Conservation (phyloP, 2,113 vertebrate genomes). For the Microcebus lehilahytsara region DNA sequence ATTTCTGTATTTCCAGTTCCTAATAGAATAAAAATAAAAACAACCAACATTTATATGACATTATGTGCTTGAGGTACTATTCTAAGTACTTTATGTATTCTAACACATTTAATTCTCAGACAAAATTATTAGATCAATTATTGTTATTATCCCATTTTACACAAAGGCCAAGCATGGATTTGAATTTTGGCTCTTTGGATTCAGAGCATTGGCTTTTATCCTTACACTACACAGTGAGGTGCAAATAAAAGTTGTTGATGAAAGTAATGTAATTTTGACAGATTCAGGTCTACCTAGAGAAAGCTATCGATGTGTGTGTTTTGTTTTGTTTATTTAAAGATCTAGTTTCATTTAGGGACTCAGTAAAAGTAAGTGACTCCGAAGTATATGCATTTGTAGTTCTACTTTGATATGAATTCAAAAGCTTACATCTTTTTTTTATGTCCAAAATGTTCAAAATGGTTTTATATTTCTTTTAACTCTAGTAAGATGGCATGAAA, state of each 20-base stretch:
- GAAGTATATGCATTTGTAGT: background rate
- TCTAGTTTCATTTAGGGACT: background rate
- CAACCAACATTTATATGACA: background rate
- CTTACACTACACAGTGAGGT: background rate
- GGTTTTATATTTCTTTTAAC: constrained; percentile 29
- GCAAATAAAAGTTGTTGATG: background rate
- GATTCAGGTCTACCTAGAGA: background rate
- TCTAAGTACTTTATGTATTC: background rate
- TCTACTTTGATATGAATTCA: background rate
- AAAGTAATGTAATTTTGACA: background rate
- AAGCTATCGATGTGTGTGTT: background rate
- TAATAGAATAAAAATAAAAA: constrained; percentile 15
- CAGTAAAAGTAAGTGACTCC: background rate
- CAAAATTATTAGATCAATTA: background rate
- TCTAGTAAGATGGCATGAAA: background rate
- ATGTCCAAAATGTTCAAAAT: background rate
- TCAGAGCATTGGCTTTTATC: background rate
- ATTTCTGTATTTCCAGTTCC: background rate
- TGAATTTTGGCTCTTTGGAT: background rate
- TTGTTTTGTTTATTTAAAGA: constrained; percentile 24
- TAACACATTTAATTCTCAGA: background rate
- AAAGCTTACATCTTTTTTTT: constrained; percentile 6
- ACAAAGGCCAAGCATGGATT: background rate
- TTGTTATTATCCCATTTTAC: background rate
- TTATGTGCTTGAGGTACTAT: background rate